Conservation (phyloP, 2,888 invertebrate species). For the Ceriagrion tenellum region DNA sequence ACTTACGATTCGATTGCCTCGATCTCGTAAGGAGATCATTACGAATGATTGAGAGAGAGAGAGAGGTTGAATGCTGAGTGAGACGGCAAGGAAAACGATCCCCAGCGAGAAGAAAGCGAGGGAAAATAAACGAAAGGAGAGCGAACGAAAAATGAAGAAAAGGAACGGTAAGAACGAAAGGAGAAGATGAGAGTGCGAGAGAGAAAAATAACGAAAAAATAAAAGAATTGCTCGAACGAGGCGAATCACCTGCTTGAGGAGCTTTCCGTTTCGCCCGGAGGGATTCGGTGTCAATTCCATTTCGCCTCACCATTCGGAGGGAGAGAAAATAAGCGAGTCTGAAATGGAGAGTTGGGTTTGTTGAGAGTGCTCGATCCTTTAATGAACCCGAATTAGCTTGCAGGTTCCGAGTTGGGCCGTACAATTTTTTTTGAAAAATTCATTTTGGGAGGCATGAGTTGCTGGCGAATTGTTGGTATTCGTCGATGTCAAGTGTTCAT, state of each 20-base stretch:
- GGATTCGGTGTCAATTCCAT: background rate
- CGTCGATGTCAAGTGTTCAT: too few species aligned
- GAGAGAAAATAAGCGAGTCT: background rate
- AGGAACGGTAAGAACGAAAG: background rate
- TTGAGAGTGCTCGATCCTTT: background rate
- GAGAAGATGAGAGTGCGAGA: background rate
- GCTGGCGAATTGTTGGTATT: too few species aligned
- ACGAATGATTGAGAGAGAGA: background rate
- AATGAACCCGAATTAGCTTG: background rate
- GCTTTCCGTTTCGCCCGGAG: background rate
- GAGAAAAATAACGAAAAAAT: background rate
- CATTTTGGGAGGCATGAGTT: background rate
- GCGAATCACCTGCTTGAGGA: background rate
- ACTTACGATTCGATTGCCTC: background rate
- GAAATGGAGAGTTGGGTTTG: background rate
- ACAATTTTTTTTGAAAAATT: background rate
- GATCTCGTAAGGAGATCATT: background rate
- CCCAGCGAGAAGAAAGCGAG: background rate
- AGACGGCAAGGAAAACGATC: too few species aligned
- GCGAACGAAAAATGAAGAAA: background rate
- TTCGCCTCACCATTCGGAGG: background rate
- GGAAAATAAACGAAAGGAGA: background rate
- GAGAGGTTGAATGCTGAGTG: background rate
- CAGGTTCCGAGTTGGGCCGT: background rate
- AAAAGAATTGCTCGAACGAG: background rate